Evolutionary conservation across 2,888 invertebrate genomes (phyloP).

Genomic region (Pseudoips prasinana): DNA sequence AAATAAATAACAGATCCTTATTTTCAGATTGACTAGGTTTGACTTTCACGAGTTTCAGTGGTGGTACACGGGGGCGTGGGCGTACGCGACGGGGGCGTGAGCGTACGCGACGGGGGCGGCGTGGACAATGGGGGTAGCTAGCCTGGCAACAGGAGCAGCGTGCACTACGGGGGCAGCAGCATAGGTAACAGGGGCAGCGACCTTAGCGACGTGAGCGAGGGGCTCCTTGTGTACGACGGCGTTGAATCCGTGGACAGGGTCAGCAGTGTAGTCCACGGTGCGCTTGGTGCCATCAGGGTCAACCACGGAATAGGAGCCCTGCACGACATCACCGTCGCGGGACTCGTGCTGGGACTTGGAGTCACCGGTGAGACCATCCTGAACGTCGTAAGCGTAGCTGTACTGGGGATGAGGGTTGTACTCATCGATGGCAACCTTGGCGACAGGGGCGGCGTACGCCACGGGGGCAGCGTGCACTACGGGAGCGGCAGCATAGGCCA

Average conservation of each 20-base stretch:
- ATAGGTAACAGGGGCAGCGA: slow-evolving; percentile 35
- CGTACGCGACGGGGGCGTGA: slow-evolving; percentile 23
- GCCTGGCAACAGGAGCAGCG: slow-evolving; percentile 37
- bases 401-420: no score
- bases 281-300: slow-evolving; percentile 75
- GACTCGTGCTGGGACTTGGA: slow-evolving; percentile 71
- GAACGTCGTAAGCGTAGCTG: slow-evolving; percentile 13
- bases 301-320: slow-evolving; percentile 71
- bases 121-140: not conserved
- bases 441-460: slow-evolving; percentile 27
- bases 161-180: slow-evolving; percentile 31
- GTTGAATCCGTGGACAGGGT: slow-evolving; percentile 73
- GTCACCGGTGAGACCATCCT: slow-evolving; percentile 62
- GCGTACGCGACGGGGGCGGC: slow-evolving; percentile 20
- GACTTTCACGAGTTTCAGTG: no score
- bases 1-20: no score
- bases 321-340: slow-evolving; percentile 71
- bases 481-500: slow-evolving; percentile 36
- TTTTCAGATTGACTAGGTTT: no score
- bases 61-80: slow-evolving; percentile 57
- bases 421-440: slow-evolving; percentile 29
- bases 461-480: slow-evolving; percentile 47
- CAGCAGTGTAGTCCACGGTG: slow-evolving; percentile 75
- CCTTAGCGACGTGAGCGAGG: slow-evolving; percentile 52
- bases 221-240: slow-evolving; percentile 72